A percentile compares a stretch with the other conserved stretches of the same genome.
These are phyloP conservation scores for Acronicta psi DNA, from an alignment of 2,888 invertebrate genomes.

Conservation along the genomic window DNA sequence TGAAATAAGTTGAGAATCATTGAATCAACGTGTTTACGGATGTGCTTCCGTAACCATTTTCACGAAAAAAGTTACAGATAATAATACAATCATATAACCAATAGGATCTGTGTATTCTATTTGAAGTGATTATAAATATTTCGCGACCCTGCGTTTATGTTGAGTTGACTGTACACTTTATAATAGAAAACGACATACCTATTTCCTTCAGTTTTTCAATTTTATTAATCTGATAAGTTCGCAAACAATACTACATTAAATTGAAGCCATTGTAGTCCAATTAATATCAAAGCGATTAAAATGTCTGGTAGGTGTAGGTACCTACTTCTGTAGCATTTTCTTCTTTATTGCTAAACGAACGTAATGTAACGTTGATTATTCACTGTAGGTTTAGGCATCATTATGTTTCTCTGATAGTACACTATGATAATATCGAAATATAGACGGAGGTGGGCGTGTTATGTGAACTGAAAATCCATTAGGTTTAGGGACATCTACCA, in stretches of 20 bases:
- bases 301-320: not conserved
- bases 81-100: too few relatives aligned
- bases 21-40: slow-evolving; percentile 27
- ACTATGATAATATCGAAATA: slow-evolving; percentile 6
- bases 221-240: slow-evolving; percentile 6
- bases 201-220: not conserved
- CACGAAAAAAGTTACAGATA: too few relatives aligned
- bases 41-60: slow-evolving; percentile 23
- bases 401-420: slow-evolving; percentile 4
- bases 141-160: slow-evolving; percentile 10
- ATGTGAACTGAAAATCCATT: slow-evolving; percentile 2
- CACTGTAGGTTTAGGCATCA: too few relatives aligned
- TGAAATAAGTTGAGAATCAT: slow-evolving; percentile 35
- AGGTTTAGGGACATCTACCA: not conserved
- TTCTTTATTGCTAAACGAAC: too few relatives aligned
- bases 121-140: slow-evolving; percentile 22
- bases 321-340: not conserved
- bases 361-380: too few relatives aligned
- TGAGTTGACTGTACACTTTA: slow-evolving; percentile 13
- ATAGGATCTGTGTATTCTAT: not conserved
- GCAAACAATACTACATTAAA: slow-evolving; percentile 8
- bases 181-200: not conserved
- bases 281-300: slow-evolving; percentile 7
- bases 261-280: slow-evolving; percentile 3
- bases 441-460: slow-evolving; percentile 1